Base-by-base conservation (phyloP, 1,140 invertebrate species). In the Zaprionus taronus region DNA sequence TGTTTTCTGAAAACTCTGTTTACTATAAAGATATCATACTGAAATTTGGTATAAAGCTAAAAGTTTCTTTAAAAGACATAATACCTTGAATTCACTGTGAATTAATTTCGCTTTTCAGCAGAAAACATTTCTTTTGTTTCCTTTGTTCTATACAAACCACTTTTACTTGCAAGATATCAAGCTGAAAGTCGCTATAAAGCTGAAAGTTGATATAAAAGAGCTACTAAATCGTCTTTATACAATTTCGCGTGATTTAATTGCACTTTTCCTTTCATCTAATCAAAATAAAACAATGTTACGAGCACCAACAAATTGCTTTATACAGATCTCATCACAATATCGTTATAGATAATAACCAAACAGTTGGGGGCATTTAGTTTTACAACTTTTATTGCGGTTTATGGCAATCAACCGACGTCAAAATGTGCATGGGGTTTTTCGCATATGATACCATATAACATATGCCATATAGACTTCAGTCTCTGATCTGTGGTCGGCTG, bases 301-400 rank as follows among this genome's bases (percentile, higher is more conserved):
- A 20, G n/a, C 17, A 41, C 15, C 12, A 41, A n/a, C 38, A 41
- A 41, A 31, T 14, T n/a, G 38, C 5, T 41, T 41, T 41, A 41
- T n/a, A 41, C 12, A 51, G 47, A 51, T 24, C 11, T 22, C 22
- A 31, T 56, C 53, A 56, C 53, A 31, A 56, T 28, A 51, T 51
- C 12, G 47, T 51, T 51, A 51, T 24, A 24, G 4, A 51, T 51
- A 14, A 51, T 14, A 51, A 51, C 9, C 12, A 4, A 51, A 24
- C 4, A 24, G 47, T 51, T 11, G 6, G n/a, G n/a, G 41, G 41
- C 1, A 49, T 49, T 51, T 51, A 62, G 66, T 67, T 58, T 70
- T 80, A 80, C 65, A 67, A 69, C 66, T 79, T 79, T 76, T 73
- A 66, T 70, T 78, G 75, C 65, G 66, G 28, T 67, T 80, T 80